A percentile compares a stretch with the other conserved stretches of the same genome.
Evolutionary conservation across 2,797 vertebrate genomes (phyloP).

Genomic region (Brachyalestes nurse): DNA sequence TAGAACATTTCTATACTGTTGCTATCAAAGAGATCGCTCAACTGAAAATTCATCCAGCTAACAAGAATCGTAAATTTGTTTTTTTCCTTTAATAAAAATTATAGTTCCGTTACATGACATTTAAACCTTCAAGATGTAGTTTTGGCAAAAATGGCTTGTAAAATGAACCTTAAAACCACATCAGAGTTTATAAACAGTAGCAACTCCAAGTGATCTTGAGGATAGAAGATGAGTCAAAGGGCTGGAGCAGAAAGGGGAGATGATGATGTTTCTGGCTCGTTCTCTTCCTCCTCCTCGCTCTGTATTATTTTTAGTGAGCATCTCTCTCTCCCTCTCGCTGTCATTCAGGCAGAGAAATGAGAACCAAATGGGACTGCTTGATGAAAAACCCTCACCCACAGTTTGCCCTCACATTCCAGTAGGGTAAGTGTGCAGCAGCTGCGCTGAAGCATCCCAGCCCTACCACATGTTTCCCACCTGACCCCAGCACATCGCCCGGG

Average conservation of each 20-base stretch:
- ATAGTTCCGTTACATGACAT: not conserved
- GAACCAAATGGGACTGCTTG: slow-evolving; percentile 41
- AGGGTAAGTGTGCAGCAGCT: slow-evolving; percentile 42
- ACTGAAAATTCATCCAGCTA: slow-evolving; percentile 1
- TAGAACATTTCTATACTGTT: slow-evolving; percentile 38
- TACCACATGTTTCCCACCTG: slow-evolving; percentile 50
- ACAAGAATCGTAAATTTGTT: slow-evolving; percentile 12
- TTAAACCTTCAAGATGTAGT: not conserved
- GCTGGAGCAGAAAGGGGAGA: slow-evolving; percentile 26
- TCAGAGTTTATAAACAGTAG: slow-evolving; percentile 15
- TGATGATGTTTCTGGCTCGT: slow-evolving; percentile 25
- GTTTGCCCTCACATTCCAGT: slow-evolving; percentile 51
- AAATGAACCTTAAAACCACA: slow-evolving; percentile 33
- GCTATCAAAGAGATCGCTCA: slow-evolving; percentile 17
- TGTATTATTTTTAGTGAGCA: slow-evolving; percentile 48
- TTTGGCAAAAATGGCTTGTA: not conserved
- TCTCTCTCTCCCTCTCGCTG: slow-evolving; percentile 7
- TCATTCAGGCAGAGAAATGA: slow-evolving; percentile 32
- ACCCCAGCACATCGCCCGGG: slow-evolving; percentile 18
- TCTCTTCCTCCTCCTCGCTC: not conserved
- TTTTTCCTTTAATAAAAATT: not conserved
- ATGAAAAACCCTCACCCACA: slow-evolving; percentile 30
- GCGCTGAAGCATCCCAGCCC: slow-evolving; percentile 16
- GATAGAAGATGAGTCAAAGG: slow-evolving; percentile 19
- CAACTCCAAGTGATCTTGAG: slow-evolving; percentile 19